phyloP scores from a whole-genome alignment of 2,888 invertebrate species.

The Pandemis heparana region DNA sequence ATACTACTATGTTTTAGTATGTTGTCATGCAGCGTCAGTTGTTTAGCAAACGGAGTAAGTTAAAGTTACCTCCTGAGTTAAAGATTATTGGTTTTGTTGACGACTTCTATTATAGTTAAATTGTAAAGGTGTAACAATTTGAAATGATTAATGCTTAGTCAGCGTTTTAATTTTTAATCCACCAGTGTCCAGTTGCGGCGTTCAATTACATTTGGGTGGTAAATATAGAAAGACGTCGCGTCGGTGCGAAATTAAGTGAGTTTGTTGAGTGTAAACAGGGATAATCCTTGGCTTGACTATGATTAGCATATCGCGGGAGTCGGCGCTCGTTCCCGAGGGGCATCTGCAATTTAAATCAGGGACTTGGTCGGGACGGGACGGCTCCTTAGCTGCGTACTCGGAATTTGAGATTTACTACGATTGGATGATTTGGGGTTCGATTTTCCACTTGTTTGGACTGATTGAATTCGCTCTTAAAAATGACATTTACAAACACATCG shows the following conservation, averaged over 20 bases:
- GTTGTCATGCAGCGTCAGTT: background rate
- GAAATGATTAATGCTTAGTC: background rate
- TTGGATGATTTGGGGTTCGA: conserved; percentile 84
- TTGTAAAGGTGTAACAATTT: background rate
- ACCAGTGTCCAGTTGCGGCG: conserved; percentile 36
- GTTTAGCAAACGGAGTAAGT: background rate
- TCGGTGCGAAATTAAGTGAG: conserved; percentile 83
- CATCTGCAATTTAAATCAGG: conserved; percentile 86
- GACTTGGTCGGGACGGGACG: conserved; percentile 79
- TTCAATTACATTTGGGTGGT: conserved; percentile 50
- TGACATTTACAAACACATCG: conserved; percentile 64
- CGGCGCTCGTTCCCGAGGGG: conserved; percentile 78
- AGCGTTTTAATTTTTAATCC: background rate
- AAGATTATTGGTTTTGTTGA: background rate
- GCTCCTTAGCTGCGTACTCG: conserved; percentile 80
- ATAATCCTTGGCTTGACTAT: conserved; percentile 85
- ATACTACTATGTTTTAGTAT: background rate
- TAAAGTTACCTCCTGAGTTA: background rate
- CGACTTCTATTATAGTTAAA: background rate
- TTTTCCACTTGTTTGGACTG: conserved; percentile 83
- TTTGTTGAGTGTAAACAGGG: conserved; percentile 86
- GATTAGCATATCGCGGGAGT: conserved; percentile 85
- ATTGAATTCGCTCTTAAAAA: conserved; percentile 78
- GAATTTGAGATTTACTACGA: conserved; percentile 83
- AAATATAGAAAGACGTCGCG: conserved; percentile 76